phyloP scores from a whole-genome alignment of 1,140 invertebrate genomes.

The Trachelipus rathkii region DNA sequence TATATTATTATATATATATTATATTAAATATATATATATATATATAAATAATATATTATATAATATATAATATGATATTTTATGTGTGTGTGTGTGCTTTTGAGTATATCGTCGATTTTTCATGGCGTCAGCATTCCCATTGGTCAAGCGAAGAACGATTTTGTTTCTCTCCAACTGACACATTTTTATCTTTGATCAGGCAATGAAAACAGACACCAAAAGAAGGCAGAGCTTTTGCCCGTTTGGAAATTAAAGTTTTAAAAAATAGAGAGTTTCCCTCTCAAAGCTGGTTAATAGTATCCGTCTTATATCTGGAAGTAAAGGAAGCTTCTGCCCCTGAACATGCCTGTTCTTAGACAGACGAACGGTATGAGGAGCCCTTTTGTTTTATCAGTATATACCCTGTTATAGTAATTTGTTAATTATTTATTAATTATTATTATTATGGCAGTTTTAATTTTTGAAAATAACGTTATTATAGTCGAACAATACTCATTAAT shows the following conservation, averaged over 20 bases:
- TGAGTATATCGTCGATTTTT: too few species aligned
- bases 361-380: slow-evolving; percentile 58
- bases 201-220: slow-evolving; percentile 74
- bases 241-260: slow-evolving; percentile 73
- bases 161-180: too few species aligned
- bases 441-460: too few species aligned
- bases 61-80: too few species aligned
- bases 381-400: slow-evolving; percentile 67
- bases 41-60: too few species aligned
- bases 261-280: slow-evolving; percentile 76
- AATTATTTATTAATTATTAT: neutral
- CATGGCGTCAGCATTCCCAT: too few species aligned
- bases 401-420: slow-evolving; percentile 67
- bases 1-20: too few species aligned
- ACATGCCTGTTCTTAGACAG: slow-evolving; percentile 65
- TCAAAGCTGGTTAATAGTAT: slow-evolving; percentile 65
- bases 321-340: slow-evolving; percentile 80
- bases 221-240: slow-evolving; percentile 72
- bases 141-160: too few species aligned
- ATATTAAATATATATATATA: too few species aligned
- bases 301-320: slow-evolving; percentile 69
- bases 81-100: too few species aligned
- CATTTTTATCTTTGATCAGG: slow-evolving; percentile 53
- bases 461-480: too few species aligned
- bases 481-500: too few species aligned